Base-by-base conservation (phyloP, 1,140 invertebrate genomes). In the Pseudachorutes palmiensis region DNA sequence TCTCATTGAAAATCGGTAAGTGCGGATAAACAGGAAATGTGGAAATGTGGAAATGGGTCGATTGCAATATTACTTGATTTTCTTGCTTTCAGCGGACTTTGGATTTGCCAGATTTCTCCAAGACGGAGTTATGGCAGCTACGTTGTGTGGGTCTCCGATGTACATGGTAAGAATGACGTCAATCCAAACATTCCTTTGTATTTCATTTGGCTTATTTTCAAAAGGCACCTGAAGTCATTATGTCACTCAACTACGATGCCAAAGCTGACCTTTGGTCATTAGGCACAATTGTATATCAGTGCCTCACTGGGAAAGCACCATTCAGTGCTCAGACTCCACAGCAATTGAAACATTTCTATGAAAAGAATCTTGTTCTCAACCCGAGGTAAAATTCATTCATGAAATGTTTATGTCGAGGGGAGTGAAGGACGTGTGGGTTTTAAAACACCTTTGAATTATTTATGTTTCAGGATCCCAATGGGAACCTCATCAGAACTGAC, bases 221-320 rank as follows among this genome's bases (percentile, higher is more conserved):
- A n/a, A n/a, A 69, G 89, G 95, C 95, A 32, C 95, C 96, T 0
- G 96, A 99, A 85, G 97, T 99, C 36, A 98, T 99, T 73, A 98
- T 99, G 96, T 98, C 95, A 1, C 80, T 96, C 59, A 92, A 98
- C 77, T 99, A 99, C 78, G 93, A 97, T 81, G 94, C 94, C 19
- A 99, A 99, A 82, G 97, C 97, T 49, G 97, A 99, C 81, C 82
- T 99, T 65, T 99, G 97, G 97, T 97, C 94, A 70, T 83, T 99
- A 70, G 97, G 97, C 59, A 99, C 97, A 5, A 99, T 99, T 72
- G 91, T 99, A 48, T 99, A 94, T 81, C 97, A 99, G 78, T 99
- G 96, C 83, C 83, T 99, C 67, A 98, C 94, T 59, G 96, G 97
- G 51, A 97, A 95, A 79, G 96, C 97, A 58, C 96, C 97, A 48